These are phyloP conservation scores for Dasypus novemcinctus DNA, from an alignment of 2,113 vertebrate species.

Conservation along the genomic window DNA sequence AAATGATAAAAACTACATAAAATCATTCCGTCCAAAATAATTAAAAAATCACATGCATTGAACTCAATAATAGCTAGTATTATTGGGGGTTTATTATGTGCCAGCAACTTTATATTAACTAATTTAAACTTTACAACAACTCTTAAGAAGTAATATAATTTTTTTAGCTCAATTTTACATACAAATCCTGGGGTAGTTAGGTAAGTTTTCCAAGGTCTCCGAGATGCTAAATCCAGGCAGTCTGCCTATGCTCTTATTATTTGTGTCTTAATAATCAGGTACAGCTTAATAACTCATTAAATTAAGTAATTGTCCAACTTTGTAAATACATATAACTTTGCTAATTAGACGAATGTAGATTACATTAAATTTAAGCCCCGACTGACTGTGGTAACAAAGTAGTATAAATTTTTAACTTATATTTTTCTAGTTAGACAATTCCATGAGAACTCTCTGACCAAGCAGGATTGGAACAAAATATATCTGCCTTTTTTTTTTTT, in stretches of 20 bases:
- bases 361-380: background rate
- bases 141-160: background rate
- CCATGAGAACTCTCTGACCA: background rate
- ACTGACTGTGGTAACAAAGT: background rate
- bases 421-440: background rate
- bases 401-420: background rate
- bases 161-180: background rate
- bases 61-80: background rate
- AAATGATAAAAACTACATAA: background rate
- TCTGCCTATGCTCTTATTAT: background rate
- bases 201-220: background rate
- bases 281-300: background rate
- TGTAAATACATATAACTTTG: background rate
- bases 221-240: background rate
- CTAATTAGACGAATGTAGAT: background rate
- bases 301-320: background rate
- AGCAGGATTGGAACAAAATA: background rate
- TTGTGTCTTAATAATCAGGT: background rate
- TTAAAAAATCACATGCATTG: background rate
- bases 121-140: background rate
- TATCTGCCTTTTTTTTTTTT: background rate
- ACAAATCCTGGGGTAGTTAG: background rate
- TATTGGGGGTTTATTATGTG: background rate
- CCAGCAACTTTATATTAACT: background rate
- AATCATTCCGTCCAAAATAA: background rate